phyloP scores from a whole-genome alignment of 2,888 invertebrate genomes.

The Drosophila colorata region DNA sequence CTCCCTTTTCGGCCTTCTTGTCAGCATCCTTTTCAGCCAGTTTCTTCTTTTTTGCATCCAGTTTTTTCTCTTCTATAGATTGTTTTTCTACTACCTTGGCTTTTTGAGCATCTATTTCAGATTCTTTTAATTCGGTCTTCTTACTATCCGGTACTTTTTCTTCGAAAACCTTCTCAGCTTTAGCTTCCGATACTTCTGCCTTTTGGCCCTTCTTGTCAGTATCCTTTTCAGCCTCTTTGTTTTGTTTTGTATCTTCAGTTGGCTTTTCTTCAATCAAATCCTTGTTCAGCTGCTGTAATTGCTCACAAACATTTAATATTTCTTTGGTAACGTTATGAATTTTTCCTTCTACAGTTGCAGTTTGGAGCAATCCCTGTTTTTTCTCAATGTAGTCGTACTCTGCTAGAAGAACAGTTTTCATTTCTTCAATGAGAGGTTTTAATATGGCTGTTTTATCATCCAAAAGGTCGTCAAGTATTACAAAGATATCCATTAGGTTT shows the following conservation, averaged over 20 bases:
- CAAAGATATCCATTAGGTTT: conserved; percentile 79
- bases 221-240: too few relatives aligned
- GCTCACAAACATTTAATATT: conserved; percentile 49
- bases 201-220: too few relatives aligned
- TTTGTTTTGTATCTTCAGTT: neutral
- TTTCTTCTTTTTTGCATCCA: neutral
- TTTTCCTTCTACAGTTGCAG: conserved; percentile 45
- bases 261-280: neutral
- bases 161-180: too few relatives aligned
- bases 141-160: too few relatives aligned
- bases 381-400: conserved; percentile 71
- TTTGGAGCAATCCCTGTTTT: conserved; percentile 30
- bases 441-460: conserved; percentile 44
- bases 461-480: conserved; percentile 75
- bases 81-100: too few relatives aligned
- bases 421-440: conserved; percentile 51
- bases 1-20: too few relatives aligned
- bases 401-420: conserved; percentile 50
- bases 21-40: too few relatives aligned
- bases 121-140: too few relatives aligned
- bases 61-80: too few relatives aligned
- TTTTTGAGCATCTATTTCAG: too few relatives aligned
- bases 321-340: conserved; percentile 45
- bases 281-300: conserved; percentile 31
- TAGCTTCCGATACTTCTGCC: neutral